Percentiles rank a stretch among this genome's conserved stretches.
phyloP scores from a whole-genome alignment of 2,888 invertebrate species.

The Ophion ventricosus region DNA sequence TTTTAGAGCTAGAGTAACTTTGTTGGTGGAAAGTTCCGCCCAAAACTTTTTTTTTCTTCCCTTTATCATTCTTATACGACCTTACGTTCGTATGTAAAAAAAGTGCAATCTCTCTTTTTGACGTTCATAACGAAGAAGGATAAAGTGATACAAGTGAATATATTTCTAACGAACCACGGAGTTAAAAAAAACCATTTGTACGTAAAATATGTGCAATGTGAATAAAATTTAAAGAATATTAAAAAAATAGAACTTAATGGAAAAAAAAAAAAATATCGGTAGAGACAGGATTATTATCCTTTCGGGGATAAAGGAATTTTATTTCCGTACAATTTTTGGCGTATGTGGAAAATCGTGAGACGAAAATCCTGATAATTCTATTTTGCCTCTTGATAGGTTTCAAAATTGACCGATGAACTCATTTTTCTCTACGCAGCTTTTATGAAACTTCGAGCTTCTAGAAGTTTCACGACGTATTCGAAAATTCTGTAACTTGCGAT shows the following conservation, averaged over 20 bases:
- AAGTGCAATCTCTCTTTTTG: neutral
- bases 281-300: neutral
- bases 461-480: neutral
- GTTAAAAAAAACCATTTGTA: neutral
- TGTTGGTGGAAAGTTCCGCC: neutral
- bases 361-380: neutral
- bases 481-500: neutral
- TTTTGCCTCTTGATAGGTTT: neutral
- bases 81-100: neutral
- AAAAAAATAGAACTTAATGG: neutral
- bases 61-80: conserved; percentile 32
- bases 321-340: neutral
- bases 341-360: neutral
- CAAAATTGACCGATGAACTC: neutral
- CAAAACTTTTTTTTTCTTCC: conserved; percentile 30
- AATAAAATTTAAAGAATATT: neutral
- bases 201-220: neutral
- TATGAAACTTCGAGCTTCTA: neutral
- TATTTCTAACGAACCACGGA: no score
- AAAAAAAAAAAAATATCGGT: neutral
- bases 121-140: neutral
- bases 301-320: neutral
- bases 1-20: neutral
- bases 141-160: no score
- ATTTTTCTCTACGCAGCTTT: neutral